Evolutionary conservation across 2,888 invertebrate species (phyloP), one percentile per base, ranked within the genome.

Genomic region (Bellardia pandia): DNA sequence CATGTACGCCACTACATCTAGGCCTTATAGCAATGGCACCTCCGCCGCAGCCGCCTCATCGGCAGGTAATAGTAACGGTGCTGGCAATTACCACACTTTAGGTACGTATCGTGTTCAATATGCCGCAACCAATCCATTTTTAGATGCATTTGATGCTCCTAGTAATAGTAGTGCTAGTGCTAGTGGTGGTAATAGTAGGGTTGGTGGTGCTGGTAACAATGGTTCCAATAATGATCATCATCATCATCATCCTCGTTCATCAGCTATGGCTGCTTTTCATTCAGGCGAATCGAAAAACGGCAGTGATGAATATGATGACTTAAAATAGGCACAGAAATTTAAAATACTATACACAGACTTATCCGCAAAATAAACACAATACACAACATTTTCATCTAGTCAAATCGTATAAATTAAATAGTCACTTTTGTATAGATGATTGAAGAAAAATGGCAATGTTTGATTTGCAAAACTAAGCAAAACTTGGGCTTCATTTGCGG

Each of bases 71-170:
- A 88, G 75, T 80, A 89, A 89, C 71, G 90, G 90, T 74, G 89
- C 88, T n/a, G 92, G 91, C 77, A 93, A 93, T 88, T 93, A 93
- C 86, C 93, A 93, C 76, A 93, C 94, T 6, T 89, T 94, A 87
- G 93, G 93, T 89, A 93, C 93, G 37, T 94, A 94, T 89, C 91
- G 94, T 85, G 93, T 94, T 69, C 94, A 94, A 90, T 94, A 94
- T 90, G 93, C 94, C 77, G 93, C 94, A 86, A 94, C 94, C 71
- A 94, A 94, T 92, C 94, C 94, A 86, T 94, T 94, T 90, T 90
- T 94, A 89, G 93, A 93, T 86, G 93, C 93, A 89, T 93, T 93
- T 89, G 93, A 94, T 88, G 92, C 92, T 82, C 90, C 92, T 51
- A 81, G 86, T 64, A 86, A 85, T 66, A 60, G 64, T 45, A 62